phyloP scores from a whole-genome alignment of 2,797 vertebrate genomes.

The Artibeus jamaicensis region DNA sequence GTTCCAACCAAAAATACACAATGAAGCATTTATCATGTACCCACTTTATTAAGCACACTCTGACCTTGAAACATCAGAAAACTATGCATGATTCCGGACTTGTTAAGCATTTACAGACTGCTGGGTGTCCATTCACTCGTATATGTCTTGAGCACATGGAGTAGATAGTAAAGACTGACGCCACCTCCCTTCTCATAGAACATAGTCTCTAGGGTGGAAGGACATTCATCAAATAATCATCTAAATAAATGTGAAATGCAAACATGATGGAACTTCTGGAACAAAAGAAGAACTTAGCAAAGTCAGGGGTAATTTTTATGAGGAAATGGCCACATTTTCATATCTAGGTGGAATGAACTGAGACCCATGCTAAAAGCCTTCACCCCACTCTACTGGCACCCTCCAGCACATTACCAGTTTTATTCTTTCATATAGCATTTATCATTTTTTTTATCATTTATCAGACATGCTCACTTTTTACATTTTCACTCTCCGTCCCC shows the following conservation, averaged over 20 bases:
- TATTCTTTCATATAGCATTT: background rate
- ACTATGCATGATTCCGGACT: background rate
- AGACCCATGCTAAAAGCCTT: background rate
- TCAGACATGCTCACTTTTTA: background rate
- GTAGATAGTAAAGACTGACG: background rate
- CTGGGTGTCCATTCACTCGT: background rate
- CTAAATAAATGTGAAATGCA: background rate
- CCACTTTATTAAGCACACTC: background rate
- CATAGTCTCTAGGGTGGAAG: background rate
- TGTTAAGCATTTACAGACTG: background rate
- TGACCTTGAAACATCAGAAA: slow-evolving; percentile 20
- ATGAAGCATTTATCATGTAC: background rate
- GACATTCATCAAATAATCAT: background rate
- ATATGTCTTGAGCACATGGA: background rate
- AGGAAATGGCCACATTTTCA: background rate
- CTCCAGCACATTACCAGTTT: background rate
- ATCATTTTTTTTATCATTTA: background rate
- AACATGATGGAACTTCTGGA: background rate
- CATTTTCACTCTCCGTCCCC: background rate
- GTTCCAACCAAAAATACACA: background rate
- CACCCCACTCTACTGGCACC: background rate
- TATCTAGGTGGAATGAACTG: too few species aligned
- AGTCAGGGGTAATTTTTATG: background rate
- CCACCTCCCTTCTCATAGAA: background rate
- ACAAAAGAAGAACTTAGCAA: background rate